A percentile compares a stretch with the other conserved stretches of the same genome.
Evolutionary conservation across 2,797 vertebrate genomes (phyloP).

Genomic region (Vespertilio murinus): DNA sequence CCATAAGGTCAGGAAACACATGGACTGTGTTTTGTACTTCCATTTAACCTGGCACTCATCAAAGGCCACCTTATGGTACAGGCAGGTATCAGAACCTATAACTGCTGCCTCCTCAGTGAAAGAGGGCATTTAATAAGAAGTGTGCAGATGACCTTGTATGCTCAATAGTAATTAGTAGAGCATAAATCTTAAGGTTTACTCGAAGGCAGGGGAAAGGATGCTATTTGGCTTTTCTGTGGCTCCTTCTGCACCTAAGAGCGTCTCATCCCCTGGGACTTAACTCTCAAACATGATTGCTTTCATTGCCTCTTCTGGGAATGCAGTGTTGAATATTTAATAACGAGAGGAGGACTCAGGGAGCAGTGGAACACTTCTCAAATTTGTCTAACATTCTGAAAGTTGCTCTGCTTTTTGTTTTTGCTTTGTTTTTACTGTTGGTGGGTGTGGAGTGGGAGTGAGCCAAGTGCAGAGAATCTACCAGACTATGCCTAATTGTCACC

Average conservation of each 20-base stretch:
- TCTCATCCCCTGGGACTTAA: slow-evolving; percentile 47
- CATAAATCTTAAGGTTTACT: slow-evolving; percentile 39
- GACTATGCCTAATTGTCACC: slow-evolving; percentile 51
- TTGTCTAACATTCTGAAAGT: neutral
- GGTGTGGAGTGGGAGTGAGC: neutral
- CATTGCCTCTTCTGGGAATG: neutral
- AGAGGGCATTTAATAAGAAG: slow-evolving; percentile 20
- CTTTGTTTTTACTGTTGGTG: neutral
- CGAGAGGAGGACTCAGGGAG: neutral
- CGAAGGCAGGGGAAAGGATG: neutral
- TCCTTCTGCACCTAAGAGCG: neutral
- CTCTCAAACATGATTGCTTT: neutral
- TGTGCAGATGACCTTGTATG: neutral
- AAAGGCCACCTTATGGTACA: slow-evolving; percentile 40
- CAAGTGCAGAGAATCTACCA: neutral
- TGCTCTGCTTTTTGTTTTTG: neutral
- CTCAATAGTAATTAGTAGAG: neutral
- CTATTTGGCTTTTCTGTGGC: neutral
- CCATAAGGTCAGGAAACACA: slow-evolving; percentile 71
- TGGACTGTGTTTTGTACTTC: slow-evolving; percentile 52
- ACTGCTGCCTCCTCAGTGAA: slow-evolving; percentile 31
- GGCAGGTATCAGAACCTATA: slow-evolving; percentile 58
- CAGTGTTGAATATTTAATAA: neutral
- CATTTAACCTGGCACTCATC: slow-evolving; percentile 56
- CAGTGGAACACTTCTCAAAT: neutral